Percentiles rank a stretch among this genome's conserved stretches.
Evolutionary conservation across 1,140 invertebrate genomes (phyloP).

Genomic region (Brachionus angularis): DNA sequence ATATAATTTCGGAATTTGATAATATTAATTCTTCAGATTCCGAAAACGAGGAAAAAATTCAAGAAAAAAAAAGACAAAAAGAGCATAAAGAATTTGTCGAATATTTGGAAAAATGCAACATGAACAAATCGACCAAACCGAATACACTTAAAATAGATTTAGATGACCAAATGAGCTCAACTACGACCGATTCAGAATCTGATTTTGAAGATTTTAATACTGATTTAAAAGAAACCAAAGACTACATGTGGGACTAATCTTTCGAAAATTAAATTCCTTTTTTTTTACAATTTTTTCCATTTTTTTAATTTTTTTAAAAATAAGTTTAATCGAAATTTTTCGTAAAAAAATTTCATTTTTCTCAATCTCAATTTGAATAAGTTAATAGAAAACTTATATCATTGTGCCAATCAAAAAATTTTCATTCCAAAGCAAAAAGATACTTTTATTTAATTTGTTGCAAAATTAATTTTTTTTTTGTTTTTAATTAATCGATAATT

Average conservation of each 20-base stretch:
- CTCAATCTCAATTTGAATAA: background rate
- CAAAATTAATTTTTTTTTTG: too few relatives aligned
- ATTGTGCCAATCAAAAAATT: too few relatives aligned
- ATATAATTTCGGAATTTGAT: slow-evolving; percentile 29
- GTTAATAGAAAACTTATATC: too few relatives aligned
- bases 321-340: background rate
- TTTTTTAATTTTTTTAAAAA: slow-evolving; percentile 20
- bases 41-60: background rate
- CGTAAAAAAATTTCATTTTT: background rate
- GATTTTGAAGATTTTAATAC: slow-evolving; percentile 20
- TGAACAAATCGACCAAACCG: background rate
- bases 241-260: slow-evolving; percentile 36
- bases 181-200: slow-evolving; percentile 1
- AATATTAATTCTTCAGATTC: background rate
- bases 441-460: too few relatives aligned
- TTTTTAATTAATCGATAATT: too few relatives aligned
- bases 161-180: too few relatives aligned
- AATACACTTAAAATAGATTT: too few relatives aligned
- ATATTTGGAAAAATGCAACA: background rate
- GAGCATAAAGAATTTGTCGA: background rate
- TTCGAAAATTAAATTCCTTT: background rate
- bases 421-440: too few relatives aligned
- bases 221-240: slow-evolving; percentile 36
- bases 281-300: background rate
- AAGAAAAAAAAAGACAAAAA: background rate